Evolutionary conservation across 2,797 vertebrate species (phyloP), one percentile per base, ranked within the genome.

Genomic region (Pempheris klunzingeri): DNA sequence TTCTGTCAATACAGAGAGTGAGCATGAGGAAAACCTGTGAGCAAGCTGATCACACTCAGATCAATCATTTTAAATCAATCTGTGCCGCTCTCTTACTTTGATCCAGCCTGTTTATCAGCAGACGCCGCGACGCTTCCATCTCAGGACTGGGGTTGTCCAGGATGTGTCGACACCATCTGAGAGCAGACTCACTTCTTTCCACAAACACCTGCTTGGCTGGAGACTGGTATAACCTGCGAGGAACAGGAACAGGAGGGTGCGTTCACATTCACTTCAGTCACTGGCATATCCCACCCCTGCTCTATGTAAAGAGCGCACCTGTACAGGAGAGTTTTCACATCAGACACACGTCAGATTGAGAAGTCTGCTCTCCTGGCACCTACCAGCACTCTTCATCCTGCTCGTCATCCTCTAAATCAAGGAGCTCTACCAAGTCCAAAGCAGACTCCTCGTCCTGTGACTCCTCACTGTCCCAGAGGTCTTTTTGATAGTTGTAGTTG

Each of bases 81-180:
- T 41, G 24, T 30, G 34, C 46, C 26, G 15, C 47, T 38, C 7
- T 15, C 90, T 22, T 88, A 96, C 96, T 94, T 89, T 94, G 93
- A 60, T 96, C 94, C 14, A 97, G 92, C 22, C 87, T 92, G 53
- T 85, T 92, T 11, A 91, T 87, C 5, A 96, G 92, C 0, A 85
- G 89, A 2, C 91, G 91, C 72, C 95, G 92, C 24, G 96, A 95
- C 3, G 93, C 93, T 79, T 96, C 94, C 0, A 91, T 95, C 85
- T 96, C 94, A 0, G 95, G 94, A 57, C 93, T 96, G 63, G 93
- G 96, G 30, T 96, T 94, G 71, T 96, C 96, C 87, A 97, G 70
- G 52, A 96, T 93, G 2, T 92, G 96, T 14, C 96, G 87, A 78
- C 94, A 96, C 96, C 96, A 97, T 2, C 90, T 88, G 13, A 96